Conservation (phyloP, 2,797 vertebrate species). For the Lepus oiostolus region DNA sequence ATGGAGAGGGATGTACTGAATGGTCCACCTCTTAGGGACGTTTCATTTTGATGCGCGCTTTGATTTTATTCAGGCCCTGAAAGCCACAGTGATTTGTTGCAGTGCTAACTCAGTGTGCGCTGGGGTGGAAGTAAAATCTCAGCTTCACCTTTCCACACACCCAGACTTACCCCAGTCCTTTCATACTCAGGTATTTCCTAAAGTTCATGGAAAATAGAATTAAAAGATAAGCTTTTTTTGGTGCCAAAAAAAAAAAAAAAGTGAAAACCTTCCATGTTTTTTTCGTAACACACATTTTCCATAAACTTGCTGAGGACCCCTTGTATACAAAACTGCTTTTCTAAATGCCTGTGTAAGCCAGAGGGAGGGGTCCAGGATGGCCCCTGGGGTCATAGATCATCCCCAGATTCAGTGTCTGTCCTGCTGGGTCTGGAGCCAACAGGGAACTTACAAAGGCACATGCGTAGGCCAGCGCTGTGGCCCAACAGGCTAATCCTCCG, state of each 20-base stretch:
- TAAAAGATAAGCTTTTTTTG: too few relatives aligned
- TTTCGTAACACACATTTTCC: too few relatives aligned
- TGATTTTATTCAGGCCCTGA: background rate
- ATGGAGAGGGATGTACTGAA: background rate
- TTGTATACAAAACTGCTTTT: background rate
- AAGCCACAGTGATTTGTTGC: background rate
- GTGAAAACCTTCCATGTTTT: too few relatives aligned
- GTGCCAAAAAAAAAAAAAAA: too few relatives aligned
- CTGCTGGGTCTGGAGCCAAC: background rate
- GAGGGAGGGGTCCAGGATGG: background rate
- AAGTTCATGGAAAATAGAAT: too few relatives aligned
- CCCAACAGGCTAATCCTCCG: too few relatives aligned
- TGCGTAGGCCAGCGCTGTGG: background rate
- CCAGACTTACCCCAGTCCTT: rapidly evolving
- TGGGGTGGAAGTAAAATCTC: background rate
- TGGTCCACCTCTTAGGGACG: background rate
- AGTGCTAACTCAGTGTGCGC: background rate
- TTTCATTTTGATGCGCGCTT: background rate
- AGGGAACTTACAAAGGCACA: background rate
- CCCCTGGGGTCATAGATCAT: too few relatives aligned
- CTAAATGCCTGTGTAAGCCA: rapidly evolving
- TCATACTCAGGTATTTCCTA: too few relatives aligned
- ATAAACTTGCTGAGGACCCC: too few relatives aligned
- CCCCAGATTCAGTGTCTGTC: background rate
- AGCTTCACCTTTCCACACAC: background rate